A percentile compares a stretch with the other conserved stretches of the same genome.
Evolutionary conservation across 2,797 vertebrate species (phyloP).

Genomic region (Botia almorhae): DNA sequence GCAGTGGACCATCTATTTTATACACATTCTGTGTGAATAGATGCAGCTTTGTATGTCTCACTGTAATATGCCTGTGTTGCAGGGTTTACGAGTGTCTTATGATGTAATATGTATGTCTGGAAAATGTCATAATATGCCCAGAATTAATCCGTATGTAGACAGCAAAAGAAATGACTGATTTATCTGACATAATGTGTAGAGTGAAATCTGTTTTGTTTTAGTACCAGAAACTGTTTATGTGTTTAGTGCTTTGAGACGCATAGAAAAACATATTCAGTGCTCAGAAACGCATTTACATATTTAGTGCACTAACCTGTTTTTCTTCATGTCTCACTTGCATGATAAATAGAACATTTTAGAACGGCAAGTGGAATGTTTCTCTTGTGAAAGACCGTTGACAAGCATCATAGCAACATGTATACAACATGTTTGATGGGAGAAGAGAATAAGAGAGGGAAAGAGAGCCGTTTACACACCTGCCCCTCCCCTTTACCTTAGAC

Average conservation of each 20-base stretch:
- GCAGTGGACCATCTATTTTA: not conserved
- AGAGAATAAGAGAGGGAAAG: slow-evolving; percentile 8
- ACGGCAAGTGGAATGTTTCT: slow-evolving; percentile 36
- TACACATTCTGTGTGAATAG: not conserved
- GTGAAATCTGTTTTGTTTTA: slow-evolving; percentile 48
- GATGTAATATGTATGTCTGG: slow-evolving; percentile 23
- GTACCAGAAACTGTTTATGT: slow-evolving; percentile 46
- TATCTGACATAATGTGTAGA: slow-evolving; percentile 35
- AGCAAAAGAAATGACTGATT: slow-evolving; percentile 24
- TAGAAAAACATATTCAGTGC: slow-evolving; percentile 41
- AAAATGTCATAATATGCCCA: slow-evolving; percentile 18
- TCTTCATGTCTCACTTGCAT: slow-evolving; percentile 39
- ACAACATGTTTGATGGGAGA: slow-evolving; percentile 14
- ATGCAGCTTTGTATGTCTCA: not conserved
- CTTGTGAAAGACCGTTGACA: slow-evolving; percentile 45
- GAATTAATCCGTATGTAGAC: not conserved
- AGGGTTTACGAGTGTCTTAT: not conserved
- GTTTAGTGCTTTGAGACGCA: slow-evolving; percentile 44
- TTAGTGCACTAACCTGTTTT: slow-evolving; percentile 54
- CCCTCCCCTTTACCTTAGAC: slow-evolving; percentile 20
- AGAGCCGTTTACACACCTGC: slow-evolving; percentile 19
- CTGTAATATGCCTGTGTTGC: not conserved
- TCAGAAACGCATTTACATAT: slow-evolving; percentile 49
- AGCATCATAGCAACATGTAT: slow-evolving; percentile 17
- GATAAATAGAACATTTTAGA: slow-evolving; percentile 37